phyloP scores from a whole-genome alignment of 2,113 vertebrate genomes.

The Tricholaema leucomelas region DNA sequence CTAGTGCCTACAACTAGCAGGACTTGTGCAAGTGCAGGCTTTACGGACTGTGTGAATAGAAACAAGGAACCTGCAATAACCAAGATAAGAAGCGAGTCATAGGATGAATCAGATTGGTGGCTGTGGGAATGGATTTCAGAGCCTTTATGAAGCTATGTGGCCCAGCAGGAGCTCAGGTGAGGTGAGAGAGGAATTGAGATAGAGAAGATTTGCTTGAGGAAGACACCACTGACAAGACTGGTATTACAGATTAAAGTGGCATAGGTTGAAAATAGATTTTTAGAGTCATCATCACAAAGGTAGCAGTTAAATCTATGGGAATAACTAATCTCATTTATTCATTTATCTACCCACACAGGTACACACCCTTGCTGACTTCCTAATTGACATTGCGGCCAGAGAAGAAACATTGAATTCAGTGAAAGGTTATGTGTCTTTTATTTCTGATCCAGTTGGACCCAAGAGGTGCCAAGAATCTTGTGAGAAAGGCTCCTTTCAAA shows the following conservation, averaged over 20 bases:
- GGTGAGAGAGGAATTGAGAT: neutral
- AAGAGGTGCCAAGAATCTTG: conserved; percentile 47
- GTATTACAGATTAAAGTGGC: neutral
- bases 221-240: neutral
- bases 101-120: conserved; percentile 32
- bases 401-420: conserved; percentile 33
- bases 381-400: neutral
- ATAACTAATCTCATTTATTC: conserved; percentile 25
- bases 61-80: neutral
- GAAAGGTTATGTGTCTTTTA: conserved; percentile 27
- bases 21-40: neutral
- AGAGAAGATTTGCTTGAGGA: conserved; percentile 8
- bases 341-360: conserved; percentile 1
- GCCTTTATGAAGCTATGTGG: conserved; percentile 8
- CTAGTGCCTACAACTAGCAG: neutral
- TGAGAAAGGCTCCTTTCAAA: conserved; percentile 42
- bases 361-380: conserved; percentile 56
- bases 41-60: neutral
- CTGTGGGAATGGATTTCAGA: conserved; percentile 34
- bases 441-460: conserved; percentile 42
- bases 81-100: neutral
- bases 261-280: conserved; percentile 35
- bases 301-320: conserved; percentile 21
- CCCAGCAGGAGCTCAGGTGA: conserved; percentile 9
- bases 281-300: conserved; percentile 7